Percentiles rank a stretch among this genome's conserved stretches.
Conservation (phyloP, 2,888 invertebrate species). For the Psylliodes chrysocephalus region DNA sequence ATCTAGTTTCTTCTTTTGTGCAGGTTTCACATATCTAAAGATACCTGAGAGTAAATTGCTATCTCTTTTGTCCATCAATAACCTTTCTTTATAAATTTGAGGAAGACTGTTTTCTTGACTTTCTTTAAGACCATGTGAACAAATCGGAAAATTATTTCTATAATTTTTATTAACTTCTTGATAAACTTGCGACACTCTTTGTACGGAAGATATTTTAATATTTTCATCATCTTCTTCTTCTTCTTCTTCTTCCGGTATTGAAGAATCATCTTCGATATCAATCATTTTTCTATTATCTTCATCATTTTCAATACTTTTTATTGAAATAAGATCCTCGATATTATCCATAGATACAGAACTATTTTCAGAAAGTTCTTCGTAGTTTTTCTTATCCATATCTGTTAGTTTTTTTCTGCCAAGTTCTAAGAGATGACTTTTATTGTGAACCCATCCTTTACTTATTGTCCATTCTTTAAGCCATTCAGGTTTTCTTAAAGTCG, state of each 20-base stretch:
- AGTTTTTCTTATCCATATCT: conserved; percentile 38
- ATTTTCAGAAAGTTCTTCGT: conserved; percentile 43
- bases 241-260: conserved; percentile 11
- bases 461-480: conserved; percentile 65
- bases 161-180: conserved; percentile 59
- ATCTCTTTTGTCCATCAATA: conserved; percentile 44
- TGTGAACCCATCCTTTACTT: conserved; percentile 64
- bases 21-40: conserved; percentile 51
- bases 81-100: conserved; percentile 55
- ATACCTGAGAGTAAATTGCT: conserved; percentile 43
- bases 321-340: conserved; percentile 59
- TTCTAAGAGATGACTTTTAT: conserved; percentile 58
- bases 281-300: conserved; percentile 32
- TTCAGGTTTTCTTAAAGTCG: conserved; percentile 53
- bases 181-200: conserved; percentile 50
- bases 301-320: conserved; percentile 38
- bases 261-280: conserved; percentile 21
- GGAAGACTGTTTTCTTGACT: conserved; percentile 47
- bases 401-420: conserved; percentile 40
- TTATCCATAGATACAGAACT: conserved; percentile 58
- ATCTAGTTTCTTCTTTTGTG: conserved; percentile 42
- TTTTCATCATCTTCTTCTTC: too few species aligned
- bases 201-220: conserved; percentile 8
- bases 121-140: conserved; percentile 33
- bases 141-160: conserved; percentile 56